Base-by-base conservation (phyloP, 2,888 invertebrate species). In the Ctena decussata region DNA sequence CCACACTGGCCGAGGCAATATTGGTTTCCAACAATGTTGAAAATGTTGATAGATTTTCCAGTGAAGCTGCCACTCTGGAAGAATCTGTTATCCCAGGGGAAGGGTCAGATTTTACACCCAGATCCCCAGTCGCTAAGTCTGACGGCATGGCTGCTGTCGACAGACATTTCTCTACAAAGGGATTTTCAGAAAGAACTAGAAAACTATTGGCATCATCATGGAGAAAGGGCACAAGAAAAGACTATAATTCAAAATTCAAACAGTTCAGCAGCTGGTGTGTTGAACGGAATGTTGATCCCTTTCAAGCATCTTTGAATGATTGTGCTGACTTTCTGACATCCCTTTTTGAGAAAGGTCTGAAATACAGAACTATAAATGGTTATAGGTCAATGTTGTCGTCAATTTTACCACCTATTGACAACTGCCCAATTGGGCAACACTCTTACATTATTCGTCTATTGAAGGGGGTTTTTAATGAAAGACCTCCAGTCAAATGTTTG, bases 241-340 rank as follows among this genome's bases (percentile, higher is more conserved):
- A 85, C 71, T 78, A 78, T 49, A n/a, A 24, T 27, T 3, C 30
- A 11, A 18, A 77, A 46, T 82, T 82, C 30, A 44, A 32, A 35
- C 75, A 76, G 57, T 86, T 83, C n/a, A n/a, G 21, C 80, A 46
- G 83, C 82, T 86, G 81, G 78, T 82, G 85, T 82, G n/a, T 44
- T 82, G 32, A 70, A 80, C 21, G 37, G 27, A 0, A 84, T 27
- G 77, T 87, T 77, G 74, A 82, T 82, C 49, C 76, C 41, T 74
- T 79, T 82, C 15, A 41, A 32, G 71, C 85, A 21, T 60, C 79
- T 82, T 30, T 86, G 75, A 46, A 24, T 24, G n/a, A 84, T 27
- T 83, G 78, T 75, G 78, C 81, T n/a, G 76, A 83, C 57, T 81
- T 86, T 71, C 60, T 85, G 35, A 41, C 41, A 41, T 6, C 41